Base-by-base conservation (phyloP, 2,113 vertebrate species). In the Menidia beryllina region DNA sequence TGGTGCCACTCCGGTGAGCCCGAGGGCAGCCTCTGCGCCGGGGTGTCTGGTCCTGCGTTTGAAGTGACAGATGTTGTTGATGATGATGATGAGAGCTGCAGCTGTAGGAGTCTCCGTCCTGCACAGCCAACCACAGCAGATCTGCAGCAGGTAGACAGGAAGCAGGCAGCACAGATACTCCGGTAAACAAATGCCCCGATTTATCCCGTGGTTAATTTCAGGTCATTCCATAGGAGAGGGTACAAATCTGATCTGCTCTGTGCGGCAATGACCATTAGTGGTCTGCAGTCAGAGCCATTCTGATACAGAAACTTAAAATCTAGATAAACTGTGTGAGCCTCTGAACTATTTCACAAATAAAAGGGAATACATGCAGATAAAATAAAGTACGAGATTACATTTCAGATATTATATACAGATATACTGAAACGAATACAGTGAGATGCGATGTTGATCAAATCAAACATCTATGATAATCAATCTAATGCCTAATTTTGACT, bases 101-200 rank as follows among this genome's bases (percentile, higher is more conserved):
- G 77, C 43, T 63, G 77, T 43, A 72, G 51, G 68, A 70, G 34
- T 23, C 68, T 85, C 57, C 47, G 60, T 65, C 34, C 60, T 77
- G 57, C 76, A 75, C 54, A 52, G 61, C 58, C 7, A 15, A 72
- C 49, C 65, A 54, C 68, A 65, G 65, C 56, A 66, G 60, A 76
- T 76, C 72, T 76, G 64, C 83, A 65, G 79, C 84, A 86, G 79
- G 76, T 80, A 60, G 43, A 68, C 72, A 75, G 56, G 57, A 75
- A 41, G 70, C 23, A 23, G 21, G 64, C 65, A 71, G 24, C 36
- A 86, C 49, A 84, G 4, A 54, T 45, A 79, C 67, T 53, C 21
- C 20, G 15, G 41, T 71, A 53, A 80, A 73, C 56, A 79, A 71
- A 83, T 17, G 41, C 21, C 62, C 69, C 69, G 57, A 69, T 75